Evolutionary conservation across 1,140 invertebrate genomes (phyloP), one percentile per base, ranked within the genome.

Genomic region (Dysdera silvatica): DNA sequence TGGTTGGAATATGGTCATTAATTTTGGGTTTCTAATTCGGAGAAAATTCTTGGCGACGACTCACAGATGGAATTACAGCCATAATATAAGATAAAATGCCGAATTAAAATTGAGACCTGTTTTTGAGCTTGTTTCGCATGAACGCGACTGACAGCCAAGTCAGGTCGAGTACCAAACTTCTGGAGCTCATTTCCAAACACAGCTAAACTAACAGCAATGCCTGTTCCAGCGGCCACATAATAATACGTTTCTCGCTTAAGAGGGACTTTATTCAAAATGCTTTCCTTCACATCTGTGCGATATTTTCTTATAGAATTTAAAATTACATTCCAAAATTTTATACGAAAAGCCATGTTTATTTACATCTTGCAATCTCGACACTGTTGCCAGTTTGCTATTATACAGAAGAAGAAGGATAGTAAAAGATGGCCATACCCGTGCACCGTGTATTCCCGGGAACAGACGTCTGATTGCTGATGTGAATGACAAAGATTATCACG

Each of bases 171-270:
- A 49, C 61, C 61, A 35, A 63, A 63, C 28, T 63, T 63, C 47
- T 63, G 61, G 8, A 63, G 53, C 51, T 56, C 56, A 29, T 63
- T 53, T 29, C 61, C 51, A 18, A 63, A 63, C 18, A 63, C 51
- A 16, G 49, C 28, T 6, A 63, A 49, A n/a, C 52, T 63, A 33
- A 56, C 31, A 6, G 41, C 53, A 18, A 53, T 45, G 8, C 61
- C 61, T 10, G 56, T 32, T 29, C 20, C 41, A 35, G 29, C 61
- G n/a, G 29, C 31, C 2, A 49, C 16, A 40, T 63, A 63, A 49
- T 56, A 63, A 18, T 55, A 20, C 31, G 31, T 56, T 6, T 63
- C 61, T 37, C 56, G 35, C 28, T 63, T 55, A 14, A 48, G 26
- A 12, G 37, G 10, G 40, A 56, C 7, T 14, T 35, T 24, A 24